Conservation (phyloP, 2,113 vertebrate species). For the Candoia aspera region DNA sequence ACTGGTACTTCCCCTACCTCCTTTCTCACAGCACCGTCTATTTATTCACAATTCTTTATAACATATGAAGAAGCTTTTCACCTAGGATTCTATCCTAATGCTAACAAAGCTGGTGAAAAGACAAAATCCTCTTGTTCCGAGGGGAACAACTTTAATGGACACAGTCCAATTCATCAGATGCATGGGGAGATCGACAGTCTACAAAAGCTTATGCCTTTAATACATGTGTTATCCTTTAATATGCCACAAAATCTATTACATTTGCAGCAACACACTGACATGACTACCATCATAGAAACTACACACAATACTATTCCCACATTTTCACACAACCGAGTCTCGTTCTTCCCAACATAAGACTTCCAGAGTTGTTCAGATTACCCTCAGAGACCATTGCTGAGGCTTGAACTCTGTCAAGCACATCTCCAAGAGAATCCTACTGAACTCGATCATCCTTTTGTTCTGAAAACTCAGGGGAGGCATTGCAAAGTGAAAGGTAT, state of each 20-base stretch:
- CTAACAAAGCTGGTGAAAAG: background rate
- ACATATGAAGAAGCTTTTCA: background rate
- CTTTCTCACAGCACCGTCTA: background rate
- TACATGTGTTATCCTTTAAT: background rate
- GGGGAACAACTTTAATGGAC: background rate
- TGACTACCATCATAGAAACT: background rate
- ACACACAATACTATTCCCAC: background rate
- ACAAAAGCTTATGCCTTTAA: background rate
- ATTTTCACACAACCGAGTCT: background rate
- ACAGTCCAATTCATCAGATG: background rate
- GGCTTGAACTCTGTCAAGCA: conserved; percentile 27
- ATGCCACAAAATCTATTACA: background rate
- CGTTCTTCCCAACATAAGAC: conserved; percentile 7
- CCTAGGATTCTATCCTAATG: background rate
- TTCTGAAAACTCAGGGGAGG: conserved; percentile 66
- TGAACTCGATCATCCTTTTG: conserved; percentile 42
- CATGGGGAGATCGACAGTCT: background rate
- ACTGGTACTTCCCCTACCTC: background rate
- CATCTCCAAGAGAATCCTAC: conserved; percentile 39
- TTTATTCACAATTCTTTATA: background rate
- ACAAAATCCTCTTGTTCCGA: background rate
- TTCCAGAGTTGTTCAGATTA: conserved; percentile 21
- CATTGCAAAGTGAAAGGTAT: conserved; percentile 69
- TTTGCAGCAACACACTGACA: background rate
- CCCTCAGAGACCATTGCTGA: conserved; percentile 3